These are phyloP conservation scores for Falco biarmicus DNA, from an alignment of 2,797 vertebrate genomes.

Conservation along the genomic window DNA sequence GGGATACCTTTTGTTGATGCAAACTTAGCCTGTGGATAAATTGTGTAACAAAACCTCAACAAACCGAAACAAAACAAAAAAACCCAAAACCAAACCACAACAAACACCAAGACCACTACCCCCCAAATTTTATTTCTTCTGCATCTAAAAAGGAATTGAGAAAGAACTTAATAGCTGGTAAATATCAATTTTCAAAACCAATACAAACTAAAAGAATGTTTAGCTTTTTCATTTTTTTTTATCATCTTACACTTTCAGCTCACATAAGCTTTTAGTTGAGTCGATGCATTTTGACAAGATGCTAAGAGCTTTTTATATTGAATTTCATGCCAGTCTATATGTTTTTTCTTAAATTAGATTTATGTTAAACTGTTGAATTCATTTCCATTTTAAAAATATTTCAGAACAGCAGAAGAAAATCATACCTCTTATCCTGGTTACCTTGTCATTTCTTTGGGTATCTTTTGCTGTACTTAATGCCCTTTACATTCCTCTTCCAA, in stretches of 20 bases:
- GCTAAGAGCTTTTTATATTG: neutral
- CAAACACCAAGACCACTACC: too few relatives aligned
- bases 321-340: neutral
- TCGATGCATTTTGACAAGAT: neutral
- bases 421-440: neutral
- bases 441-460: neutral
- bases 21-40: neutral
- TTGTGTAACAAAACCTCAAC: neutral
- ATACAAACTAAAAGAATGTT: neutral
- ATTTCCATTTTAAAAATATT: neutral
- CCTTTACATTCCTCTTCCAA: slow-evolving; percentile 1
- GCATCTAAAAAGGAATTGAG: neutral
- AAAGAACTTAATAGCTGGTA: neutral
- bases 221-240: neutral
- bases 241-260: neutral
- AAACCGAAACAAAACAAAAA: neutral
- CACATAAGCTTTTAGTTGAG: slow-evolving; percentile 3
- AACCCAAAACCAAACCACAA: neutral
- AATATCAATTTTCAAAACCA: neutral
- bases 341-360: neutral
- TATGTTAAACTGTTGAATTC: neutral
- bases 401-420: neutral
- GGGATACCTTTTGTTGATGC: neutral
- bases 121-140: neutral
- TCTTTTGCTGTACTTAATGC: neutral